phyloP scores from a whole-genome alignment of 2,113 vertebrate species.

The Macroglossus sobrinus region DNA sequence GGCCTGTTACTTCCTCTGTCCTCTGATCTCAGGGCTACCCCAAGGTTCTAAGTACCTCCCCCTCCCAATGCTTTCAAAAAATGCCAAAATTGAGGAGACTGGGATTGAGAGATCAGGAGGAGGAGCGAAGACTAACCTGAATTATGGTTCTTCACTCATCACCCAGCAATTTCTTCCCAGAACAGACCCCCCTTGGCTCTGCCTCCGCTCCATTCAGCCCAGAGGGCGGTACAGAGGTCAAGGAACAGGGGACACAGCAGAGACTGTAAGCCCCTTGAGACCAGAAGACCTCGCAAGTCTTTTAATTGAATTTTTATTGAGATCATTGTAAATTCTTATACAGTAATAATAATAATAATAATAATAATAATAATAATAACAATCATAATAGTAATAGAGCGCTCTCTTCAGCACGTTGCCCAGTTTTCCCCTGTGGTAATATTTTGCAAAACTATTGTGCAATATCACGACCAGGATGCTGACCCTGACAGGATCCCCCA shows the following conservation, averaged over 20 bases:
- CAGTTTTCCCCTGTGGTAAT: background rate
- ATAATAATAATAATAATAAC: background rate
- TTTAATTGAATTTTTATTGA: background rate
- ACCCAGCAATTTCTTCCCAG: background rate
- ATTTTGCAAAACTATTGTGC: background rate
- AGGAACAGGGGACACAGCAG: background rate
- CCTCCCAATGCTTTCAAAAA: background rate
- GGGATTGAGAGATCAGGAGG: background rate
- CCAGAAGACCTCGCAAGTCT: background rate
- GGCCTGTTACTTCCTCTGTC: background rate
- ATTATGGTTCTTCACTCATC: background rate
- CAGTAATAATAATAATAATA: background rate
- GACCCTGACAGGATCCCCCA: background rate
- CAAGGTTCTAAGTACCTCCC: background rate
- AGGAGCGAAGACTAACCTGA: background rate
- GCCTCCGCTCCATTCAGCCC: fast-evolving
- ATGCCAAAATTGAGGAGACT: background rate
- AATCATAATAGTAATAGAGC: background rate
- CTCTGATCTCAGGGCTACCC: background rate
- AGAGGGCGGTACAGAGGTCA: background rate
- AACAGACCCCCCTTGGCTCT: background rate
- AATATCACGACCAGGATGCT: background rate
- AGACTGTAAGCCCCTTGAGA: background rate
- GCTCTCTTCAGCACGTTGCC: background rate
- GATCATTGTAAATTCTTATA: background rate